Conservation (phyloP, 1,140 invertebrate genomes). For the Drosophila pectinifera region DNA sequence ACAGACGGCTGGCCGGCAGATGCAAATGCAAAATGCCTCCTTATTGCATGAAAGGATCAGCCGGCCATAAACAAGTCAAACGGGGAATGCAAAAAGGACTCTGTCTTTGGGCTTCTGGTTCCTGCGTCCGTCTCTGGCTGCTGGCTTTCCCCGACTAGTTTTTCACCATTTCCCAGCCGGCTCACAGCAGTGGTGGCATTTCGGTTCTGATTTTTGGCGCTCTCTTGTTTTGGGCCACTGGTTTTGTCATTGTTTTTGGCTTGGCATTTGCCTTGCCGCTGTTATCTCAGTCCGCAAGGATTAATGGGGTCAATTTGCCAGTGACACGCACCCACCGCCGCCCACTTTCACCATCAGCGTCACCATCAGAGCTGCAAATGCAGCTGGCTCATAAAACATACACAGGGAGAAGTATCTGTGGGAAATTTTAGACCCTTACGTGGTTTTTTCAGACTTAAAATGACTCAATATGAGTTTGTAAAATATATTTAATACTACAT, state of each 20-base stretch:
- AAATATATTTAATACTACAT: no score
- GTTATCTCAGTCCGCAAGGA: slow-evolving; percentile 50
- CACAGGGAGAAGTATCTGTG: not conserved
- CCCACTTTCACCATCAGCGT: not conserved
- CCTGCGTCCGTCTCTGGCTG: slow-evolving; percentile 3
- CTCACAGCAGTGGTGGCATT: slow-evolving; percentile 15
- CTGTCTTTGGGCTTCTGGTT: slow-evolving; percentile 29
- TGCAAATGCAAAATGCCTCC: slow-evolving; percentile 43
- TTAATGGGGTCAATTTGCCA: slow-evolving; percentile 79
- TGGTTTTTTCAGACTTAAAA: no score
- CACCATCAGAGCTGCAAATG: slow-evolving; percentile 28
- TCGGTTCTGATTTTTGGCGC: slow-evolving; percentile 33
- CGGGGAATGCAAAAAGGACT: slow-evolving; percentile 43
- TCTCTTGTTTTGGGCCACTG: slow-evolving; percentile 52
- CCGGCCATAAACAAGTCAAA: slow-evolving; percentile 70
- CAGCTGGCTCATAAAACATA: slow-evolving; percentile 53
- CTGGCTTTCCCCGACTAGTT: slow-evolving; percentile 32
- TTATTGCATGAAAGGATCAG: slow-evolving; percentile 70
- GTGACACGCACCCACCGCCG: slow-evolving; percentile 50
- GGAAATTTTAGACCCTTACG: no score
- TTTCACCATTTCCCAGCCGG: slow-evolving; percentile 23
- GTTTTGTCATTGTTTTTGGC: slow-evolving; percentile 62
- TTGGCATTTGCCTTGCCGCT: slow-evolving; percentile 41
- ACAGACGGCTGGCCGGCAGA: slow-evolving; percentile 33
- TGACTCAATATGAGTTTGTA: no score